Evolutionary conservation across 2,113 vertebrate genomes (phyloP), one percentile per base, ranked within the genome.

Genomic region (Pygoscelis adeliae): DNA sequence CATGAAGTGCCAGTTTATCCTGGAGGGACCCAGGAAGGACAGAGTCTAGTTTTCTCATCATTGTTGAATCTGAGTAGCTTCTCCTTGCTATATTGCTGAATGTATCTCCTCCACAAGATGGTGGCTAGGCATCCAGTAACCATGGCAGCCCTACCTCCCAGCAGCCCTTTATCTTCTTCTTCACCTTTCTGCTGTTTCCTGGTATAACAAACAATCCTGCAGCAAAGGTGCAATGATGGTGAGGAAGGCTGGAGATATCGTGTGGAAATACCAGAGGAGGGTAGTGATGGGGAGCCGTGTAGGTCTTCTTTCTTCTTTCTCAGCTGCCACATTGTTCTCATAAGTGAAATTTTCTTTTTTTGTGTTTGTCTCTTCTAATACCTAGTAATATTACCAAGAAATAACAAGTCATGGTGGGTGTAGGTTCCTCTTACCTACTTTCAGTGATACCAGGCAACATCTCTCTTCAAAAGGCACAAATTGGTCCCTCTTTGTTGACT

Each of bases 91-190:
- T 8, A 36, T 34, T 1, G 2, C 34, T 70, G 66, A 65, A 56
- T 0, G 0, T 61, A 12, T 23, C 36, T 59, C 38, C 44, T 47
- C 23, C 21, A 47, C 0, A 4, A 52, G 36, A 21, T 2, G 8
- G 42, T 40, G 30, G 9, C 11, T 53, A 46, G 34, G 34, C 40
- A 61, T 19, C 19, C 2, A 4, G n/a, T 65, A 52, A 17, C 50
- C 32, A 30, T 27, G 29, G 49, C 20, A 72, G 49, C 44, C 20
- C 22, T 42, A 16, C 13, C 19, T 63, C 18, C 38, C 56, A 83
- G n/a, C 17, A 87, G 38, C 26, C 15, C 6, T 77, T 49, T 46
- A 5, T 32, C n/a, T 8, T 34, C 30, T 69, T 72, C 38, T 47
- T 79, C 36, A 46, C 10, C 30, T 30, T 40, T 61, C 26, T 71